These are phyloP conservation scores for Anas platyrhynchos DNA, from an alignment of 2,113 vertebrate genomes.

Conservation along the genomic window DNA sequence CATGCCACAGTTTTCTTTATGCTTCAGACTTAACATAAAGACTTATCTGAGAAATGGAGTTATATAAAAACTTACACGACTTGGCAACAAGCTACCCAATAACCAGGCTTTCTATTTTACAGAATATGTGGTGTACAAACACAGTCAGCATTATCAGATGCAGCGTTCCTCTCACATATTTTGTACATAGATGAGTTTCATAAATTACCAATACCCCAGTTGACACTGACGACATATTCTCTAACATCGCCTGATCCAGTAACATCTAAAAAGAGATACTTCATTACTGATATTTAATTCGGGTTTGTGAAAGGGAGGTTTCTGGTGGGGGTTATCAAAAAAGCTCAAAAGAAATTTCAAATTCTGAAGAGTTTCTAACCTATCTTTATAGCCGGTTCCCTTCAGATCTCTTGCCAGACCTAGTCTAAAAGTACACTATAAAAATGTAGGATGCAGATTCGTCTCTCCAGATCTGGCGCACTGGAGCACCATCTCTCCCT, in stretches of 20 bases:
- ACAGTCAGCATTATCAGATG: background rate
- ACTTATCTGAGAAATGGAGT: background rate
- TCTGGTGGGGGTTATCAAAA: background rate
- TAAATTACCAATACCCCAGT: background rate
- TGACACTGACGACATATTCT: background rate
- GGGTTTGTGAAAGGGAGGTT: background rate
- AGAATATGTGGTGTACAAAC: background rate
- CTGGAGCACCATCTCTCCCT: background rate
- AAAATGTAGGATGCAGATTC: background rate
- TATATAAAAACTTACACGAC: background rate
- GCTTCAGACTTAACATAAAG: background rate
- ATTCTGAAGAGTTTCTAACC: background rate
- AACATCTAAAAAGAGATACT: background rate
- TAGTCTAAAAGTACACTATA: background rate
- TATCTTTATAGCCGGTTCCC: background rate
- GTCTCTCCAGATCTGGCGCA: background rate
- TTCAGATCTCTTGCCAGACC: background rate
- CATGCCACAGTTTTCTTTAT: background rate
- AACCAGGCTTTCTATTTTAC: background rate
- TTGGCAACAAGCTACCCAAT: background rate
- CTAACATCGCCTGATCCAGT: background rate
- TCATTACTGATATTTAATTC: background rate
- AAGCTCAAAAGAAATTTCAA: background rate
- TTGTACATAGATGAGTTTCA: background rate
- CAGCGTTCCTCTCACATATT: background rate